Base-by-base conservation (phyloP, 2,113 vertebrate genomes). In the Podarcis muralis region DNA sequence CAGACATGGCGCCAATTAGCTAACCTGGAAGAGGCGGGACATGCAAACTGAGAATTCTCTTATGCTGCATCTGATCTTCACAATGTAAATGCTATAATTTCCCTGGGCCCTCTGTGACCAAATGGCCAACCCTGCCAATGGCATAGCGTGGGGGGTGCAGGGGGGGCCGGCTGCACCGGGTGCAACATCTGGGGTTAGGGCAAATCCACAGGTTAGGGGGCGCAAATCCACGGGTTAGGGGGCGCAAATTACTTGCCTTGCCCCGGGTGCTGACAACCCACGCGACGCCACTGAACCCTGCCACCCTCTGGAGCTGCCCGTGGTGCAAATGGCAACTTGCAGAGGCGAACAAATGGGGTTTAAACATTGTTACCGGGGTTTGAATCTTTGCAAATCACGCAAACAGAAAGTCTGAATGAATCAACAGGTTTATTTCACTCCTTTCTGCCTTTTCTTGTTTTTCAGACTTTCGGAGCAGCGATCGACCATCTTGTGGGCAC, bases 391-490 rank as follows among this genome's bases (percentile, higher is more conserved):
- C 43, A 53, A 76, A 43, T 32, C 32, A 57, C 30, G 18, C 3
- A 37, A 25, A n/a, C 20, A 18, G 2, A 85, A 57, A 18, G 32
- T 4, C 13, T 65, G 37, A 32, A 82, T 59, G n/a, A 62, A 43
- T 11, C 13, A 23, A 75, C 32, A 4, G 43, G 22, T 53, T 85
- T 27, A 35, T n/a, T 66, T 32, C 7, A 1, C 78, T 6, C 2
- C 15, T 94, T 79, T 90, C 85, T 74, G 78, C 11, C 72, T 92
- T 83, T 32, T 85, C 68, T 90, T 66, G 35, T 90, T 82, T 59
- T 66, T 57, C 90, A 95, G 94, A 65, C 59, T 78, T 83, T 78
- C 88, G 83, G 40, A 83, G 18, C 53, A 80, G 59, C 3, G 9
- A 11, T 11, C 9, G 0, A 0, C 20, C 27, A 1, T 15, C 71